phyloP scores from a whole-genome alignment of 2,888 invertebrate genomes.

The Globia sparganii region DNA sequence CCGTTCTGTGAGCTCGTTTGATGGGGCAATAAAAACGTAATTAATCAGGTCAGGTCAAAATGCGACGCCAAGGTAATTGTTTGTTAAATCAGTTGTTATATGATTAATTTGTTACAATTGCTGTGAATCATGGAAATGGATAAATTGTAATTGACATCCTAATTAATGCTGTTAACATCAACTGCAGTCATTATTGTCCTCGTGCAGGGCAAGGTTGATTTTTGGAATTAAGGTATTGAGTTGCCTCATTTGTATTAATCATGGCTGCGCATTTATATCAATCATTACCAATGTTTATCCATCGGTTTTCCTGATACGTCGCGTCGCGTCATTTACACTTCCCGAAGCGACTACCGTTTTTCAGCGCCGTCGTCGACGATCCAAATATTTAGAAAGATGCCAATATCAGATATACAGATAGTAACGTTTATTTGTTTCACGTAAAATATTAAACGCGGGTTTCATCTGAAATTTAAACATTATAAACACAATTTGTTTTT shows the following conservation, averaged over 20 bases:
- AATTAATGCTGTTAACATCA: neutral
- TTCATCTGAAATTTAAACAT: conserved; percentile 12
- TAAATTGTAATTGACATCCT: conserved; percentile 17
- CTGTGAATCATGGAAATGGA: conserved; percentile 10
- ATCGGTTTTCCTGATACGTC: neutral
- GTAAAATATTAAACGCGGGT: conserved; percentile 16
- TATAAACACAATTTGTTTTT: conserved; percentile 8
- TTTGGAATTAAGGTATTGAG: neutral
- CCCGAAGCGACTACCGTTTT: neutral
- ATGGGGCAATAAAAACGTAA: conserved; percentile 56
- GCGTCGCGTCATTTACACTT: conserved; percentile 1
- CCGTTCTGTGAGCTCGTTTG: conserved; percentile 36
- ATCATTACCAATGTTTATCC: neutral
- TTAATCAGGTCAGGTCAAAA: conserved; percentile 64
- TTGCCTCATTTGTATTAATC: neutral
- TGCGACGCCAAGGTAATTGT: conserved; percentile 47
- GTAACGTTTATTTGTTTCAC: conserved; percentile 19
- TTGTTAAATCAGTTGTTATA: conserved; percentile 47
- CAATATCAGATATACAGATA: conserved; percentile 36
- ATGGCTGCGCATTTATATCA: conserved; percentile 1
- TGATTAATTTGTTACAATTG: conserved; percentile 21
- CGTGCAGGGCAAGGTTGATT: neutral
- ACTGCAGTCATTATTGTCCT: neutral
- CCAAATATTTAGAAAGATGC: conserved; percentile 47
- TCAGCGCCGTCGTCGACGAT: conserved; percentile 11